Conservation (phyloP, 2,888 invertebrate genomes). For the Merodon equestris region DNA sequence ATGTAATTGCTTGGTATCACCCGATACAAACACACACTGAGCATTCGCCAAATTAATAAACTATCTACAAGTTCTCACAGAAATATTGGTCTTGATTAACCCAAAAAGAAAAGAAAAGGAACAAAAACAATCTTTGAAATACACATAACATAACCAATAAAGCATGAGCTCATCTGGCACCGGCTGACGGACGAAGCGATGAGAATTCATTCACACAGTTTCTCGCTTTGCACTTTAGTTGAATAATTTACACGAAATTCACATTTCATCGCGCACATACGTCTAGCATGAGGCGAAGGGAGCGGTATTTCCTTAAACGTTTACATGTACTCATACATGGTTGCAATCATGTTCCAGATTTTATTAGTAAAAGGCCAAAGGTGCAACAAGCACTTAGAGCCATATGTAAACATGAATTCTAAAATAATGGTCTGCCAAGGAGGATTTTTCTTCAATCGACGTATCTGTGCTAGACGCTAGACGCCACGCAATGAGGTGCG, state of each 20-base stretch:
- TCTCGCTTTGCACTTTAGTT: slow-evolving; percentile 1
- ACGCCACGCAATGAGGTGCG: slow-evolving; percentile 38
- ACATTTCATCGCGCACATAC: slow-evolving; percentile 24
- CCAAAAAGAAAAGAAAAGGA: background rate
- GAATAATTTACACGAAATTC: slow-evolving; percentile 8
- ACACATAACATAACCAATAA: too few relatives aligned
- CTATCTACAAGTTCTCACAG: slow-evolving; percentile 6
- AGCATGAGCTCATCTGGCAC: slow-evolving; percentile 22
- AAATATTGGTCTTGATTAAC: background rate
- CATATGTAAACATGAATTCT: slow-evolving; percentile 52
- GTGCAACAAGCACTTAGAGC: slow-evolving; percentile 41
- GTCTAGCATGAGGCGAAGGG: too few relatives aligned
- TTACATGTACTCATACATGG: too few relatives aligned
- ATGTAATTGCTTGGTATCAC: slow-evolving; percentile 21
- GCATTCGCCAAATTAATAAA: slow-evolving; percentile 21
- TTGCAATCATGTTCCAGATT: slow-evolving; percentile 61
- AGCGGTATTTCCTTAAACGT: too few relatives aligned
- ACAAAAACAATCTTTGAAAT: background rate
- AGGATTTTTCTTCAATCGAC: slow-evolving; percentile 43
- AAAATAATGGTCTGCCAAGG: slow-evolving; percentile 31
- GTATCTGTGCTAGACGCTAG: slow-evolving; percentile 59
- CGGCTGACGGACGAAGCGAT: background rate
- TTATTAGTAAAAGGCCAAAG: slow-evolving; percentile 58
- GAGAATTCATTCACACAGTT: background rate
- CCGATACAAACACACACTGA: too few relatives aligned